phyloP scores from a whole-genome alignment of 2,113 vertebrate species.

The Pelecanus crispus region DNA sequence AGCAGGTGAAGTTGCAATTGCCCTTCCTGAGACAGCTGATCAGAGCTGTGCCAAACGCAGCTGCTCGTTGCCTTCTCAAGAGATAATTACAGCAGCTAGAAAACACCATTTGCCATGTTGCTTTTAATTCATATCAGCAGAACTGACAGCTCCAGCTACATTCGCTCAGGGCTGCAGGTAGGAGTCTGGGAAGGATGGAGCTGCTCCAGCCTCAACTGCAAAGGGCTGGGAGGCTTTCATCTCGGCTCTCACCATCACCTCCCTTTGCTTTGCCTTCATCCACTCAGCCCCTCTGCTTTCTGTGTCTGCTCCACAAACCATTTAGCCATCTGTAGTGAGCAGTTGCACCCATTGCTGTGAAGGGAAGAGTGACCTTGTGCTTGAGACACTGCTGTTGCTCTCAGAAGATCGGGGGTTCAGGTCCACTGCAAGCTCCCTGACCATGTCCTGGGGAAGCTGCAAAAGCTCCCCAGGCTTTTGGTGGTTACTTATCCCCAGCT shows the following conservation, averaged over 20 bases:
- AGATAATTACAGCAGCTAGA: background rate
- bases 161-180: background rate
- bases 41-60: background rate
- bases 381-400: background rate
- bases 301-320: background rate
- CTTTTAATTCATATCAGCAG: constrained; percentile 32
- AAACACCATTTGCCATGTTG: background rate
- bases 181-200: background rate
- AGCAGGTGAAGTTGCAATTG: background rate
- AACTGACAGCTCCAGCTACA: background rate
- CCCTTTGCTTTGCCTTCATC: background rate
- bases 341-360: background rate
- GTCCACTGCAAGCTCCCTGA: background rate
- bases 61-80: background rate
- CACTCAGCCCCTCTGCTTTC: background rate
- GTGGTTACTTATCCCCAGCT: background rate
- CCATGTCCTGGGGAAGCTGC: background rate
- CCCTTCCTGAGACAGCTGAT: background rate
- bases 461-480: background rate
- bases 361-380: background rate
- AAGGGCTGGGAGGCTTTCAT: background rate
- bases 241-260: background rate
- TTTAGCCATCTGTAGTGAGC: background rate
- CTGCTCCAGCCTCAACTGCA: background rate
- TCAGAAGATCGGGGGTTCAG: background rate